Conservation (phyloP, 2,113 vertebrate species). For the Cacatua alba region DNA sequence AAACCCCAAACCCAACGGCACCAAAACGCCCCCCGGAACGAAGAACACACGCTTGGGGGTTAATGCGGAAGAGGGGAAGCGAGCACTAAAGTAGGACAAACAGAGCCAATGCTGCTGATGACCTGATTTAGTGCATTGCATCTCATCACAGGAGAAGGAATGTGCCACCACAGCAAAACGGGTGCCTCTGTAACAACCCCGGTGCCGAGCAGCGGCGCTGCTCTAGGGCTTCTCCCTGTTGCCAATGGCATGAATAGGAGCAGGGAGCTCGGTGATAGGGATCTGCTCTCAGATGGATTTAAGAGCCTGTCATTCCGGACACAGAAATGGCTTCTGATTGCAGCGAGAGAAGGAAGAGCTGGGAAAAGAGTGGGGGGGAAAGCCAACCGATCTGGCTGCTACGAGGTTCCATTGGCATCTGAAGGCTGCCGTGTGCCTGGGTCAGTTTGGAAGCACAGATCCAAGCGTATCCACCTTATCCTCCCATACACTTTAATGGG, state of each 20-base stretch:
- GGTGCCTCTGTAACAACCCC: background rate
- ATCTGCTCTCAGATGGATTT: background rate
- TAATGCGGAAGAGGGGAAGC: background rate
- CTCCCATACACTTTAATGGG: fast-evolving
- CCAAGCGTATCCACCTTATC: fast-evolving
- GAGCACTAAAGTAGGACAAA: background rate
- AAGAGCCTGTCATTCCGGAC: background rate
- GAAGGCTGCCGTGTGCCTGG: background rate
- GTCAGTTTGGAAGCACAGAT: background rate
- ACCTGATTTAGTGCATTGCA: background rate
- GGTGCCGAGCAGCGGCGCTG: fast-evolving
- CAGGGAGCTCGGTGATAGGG: background rate
- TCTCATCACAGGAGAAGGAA: background rate
- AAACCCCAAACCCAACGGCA: background rate
- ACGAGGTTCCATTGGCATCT: no score
- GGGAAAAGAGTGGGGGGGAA: no score
- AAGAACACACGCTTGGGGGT: background rate
- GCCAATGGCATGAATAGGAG: background rate
- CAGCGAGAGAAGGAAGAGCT: background rate
- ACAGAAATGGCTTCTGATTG: background rate
- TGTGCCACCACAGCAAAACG: background rate
- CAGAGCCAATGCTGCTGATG: background rate
- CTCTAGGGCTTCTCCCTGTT: background rate
- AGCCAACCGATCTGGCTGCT: background rate
- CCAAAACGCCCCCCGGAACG: background rate